A percentile compares a stretch with the other conserved stretches of the same genome.
phyloP scores from a whole-genome alignment of 2,888 invertebrate species.

The Ptilodon capucinus region DNA sequence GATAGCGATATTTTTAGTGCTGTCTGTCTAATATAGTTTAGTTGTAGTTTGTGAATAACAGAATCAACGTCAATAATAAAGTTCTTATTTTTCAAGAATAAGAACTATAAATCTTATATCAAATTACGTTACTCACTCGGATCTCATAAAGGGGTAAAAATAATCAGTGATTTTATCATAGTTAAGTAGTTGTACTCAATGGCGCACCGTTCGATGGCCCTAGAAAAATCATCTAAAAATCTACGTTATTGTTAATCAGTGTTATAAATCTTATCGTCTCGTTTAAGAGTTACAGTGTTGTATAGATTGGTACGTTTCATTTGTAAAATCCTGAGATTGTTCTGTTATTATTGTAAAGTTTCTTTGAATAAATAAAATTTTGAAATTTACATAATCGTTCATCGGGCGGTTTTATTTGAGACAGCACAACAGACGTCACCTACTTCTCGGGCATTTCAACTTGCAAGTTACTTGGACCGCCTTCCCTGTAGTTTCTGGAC shows the following conservation, averaged over 20 bases:
- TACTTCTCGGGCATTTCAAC: constrained; percentile 44
- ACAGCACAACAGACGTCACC: constrained; percentile 10
- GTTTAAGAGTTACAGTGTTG: constrained; percentile 81
- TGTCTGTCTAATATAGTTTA: no score
- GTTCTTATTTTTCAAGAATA: no score
- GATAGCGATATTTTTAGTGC: no score
- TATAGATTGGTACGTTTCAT: constrained; percentile 79
- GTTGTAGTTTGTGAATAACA: no score
- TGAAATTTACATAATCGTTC: constrained; percentile 81
- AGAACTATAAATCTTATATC: no score
- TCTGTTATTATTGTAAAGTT: constrained; percentile 80
- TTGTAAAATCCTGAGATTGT: constrained; percentile 78
- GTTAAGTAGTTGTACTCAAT: constrained; percentile 58
- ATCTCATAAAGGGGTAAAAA: not conserved
- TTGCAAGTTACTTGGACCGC: constrained; percentile 35
- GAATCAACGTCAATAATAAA: no score
- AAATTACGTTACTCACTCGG: not conserved
- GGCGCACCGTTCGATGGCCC: constrained; percentile 64
- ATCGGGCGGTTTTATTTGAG: constrained; percentile 62
- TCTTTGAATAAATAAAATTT: constrained; percentile 81
- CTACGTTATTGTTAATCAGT: constrained; percentile 80
- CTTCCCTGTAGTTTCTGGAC: constrained; percentile 42
- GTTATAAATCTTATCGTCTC: constrained; percentile 80
- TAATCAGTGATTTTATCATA: not conserved
- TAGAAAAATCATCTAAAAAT: constrained; percentile 71